A percentile compares a stretch with the other conserved stretches of the same genome.
Conservation (phyloP, 2,888 invertebrate genomes). For the Microplitis manilae region DNA sequence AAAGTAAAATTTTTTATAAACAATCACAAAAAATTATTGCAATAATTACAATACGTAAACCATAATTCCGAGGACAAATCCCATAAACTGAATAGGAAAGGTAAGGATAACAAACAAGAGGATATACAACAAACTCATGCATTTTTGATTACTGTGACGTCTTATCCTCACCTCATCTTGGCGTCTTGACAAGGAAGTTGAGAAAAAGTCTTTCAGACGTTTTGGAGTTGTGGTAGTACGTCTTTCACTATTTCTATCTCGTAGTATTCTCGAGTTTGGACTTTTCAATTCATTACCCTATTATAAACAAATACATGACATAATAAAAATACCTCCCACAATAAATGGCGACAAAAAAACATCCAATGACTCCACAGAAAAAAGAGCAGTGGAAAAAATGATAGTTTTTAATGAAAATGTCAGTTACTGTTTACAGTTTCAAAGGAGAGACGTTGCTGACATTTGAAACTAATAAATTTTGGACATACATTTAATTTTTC, state of each 20-base stretch:
- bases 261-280: slow-evolving; percentile 60
- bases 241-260: slow-evolving; percentile 62
- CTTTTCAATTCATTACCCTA: slow-evolving; percentile 63
- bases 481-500: too few relatives aligned
- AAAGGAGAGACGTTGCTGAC: too few relatives aligned
- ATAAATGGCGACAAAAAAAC: neutral
- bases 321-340: slow-evolving; percentile 1
- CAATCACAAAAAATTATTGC: neutral
- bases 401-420: too few relatives aligned
- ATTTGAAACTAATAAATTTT: too few relatives aligned
- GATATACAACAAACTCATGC: neutral
- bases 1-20: neutral
- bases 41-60: slow-evolving; percentile 26
- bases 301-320: slow-evolving; percentile 33
- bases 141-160: neutral
- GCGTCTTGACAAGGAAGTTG: slow-evolving; percentile 55
- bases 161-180: slow-evolving; percentile 62
- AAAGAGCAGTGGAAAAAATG: too few relatives aligned
- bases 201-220: slow-evolving; percentile 60
- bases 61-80: slow-evolving; percentile 17
- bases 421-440: too few relatives aligned
- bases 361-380: neutral
- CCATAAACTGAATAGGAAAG: slow-evolving; percentile 25
- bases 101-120: slow-evolving; percentile 26
- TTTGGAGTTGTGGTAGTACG: slow-evolving; percentile 63